phyloP scores from a whole-genome alignment of 2,113 vertebrate species.

The Boulengeromyrus knoepffleri region DNA sequence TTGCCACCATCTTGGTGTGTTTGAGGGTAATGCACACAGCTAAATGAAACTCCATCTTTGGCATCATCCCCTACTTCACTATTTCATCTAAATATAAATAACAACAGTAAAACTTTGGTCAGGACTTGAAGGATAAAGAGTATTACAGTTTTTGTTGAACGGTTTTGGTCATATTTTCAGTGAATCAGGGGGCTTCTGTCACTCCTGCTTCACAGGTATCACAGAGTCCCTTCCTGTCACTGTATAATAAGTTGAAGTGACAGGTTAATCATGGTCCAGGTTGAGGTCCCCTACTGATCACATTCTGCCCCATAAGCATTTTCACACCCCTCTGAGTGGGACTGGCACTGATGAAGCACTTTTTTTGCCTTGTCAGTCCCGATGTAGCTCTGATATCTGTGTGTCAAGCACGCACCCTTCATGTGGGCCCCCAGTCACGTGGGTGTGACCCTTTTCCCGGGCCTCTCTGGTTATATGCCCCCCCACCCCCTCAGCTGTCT shows the following conservation, averaged over 20 bases:
- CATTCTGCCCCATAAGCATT: conserved; percentile 2
- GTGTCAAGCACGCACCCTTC: background rate
- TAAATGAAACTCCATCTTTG: background rate
- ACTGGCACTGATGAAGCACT: background rate
- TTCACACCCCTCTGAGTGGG: background rate
- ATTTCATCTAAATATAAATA: background rate
- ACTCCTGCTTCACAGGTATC: background rate
- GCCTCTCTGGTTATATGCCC: background rate
- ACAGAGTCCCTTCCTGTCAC: background rate
- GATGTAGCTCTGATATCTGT: background rate
- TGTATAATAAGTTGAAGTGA: background rate
- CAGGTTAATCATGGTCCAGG: background rate
- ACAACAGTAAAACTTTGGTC: background rate
- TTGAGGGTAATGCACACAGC: background rate
- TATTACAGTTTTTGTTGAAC: background rate
- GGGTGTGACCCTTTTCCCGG: background rate
- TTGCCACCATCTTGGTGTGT: background rate
- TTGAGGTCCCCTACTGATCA: background rate
- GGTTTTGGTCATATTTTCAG: background rate
- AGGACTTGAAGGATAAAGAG: background rate
- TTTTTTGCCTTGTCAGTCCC: conserved; percentile 3
- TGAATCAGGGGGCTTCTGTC: background rate
- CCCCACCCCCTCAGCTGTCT: conserved; percentile 21
- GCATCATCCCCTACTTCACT: background rate
- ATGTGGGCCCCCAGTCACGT: background rate